These are phyloP conservation scores for Oryctes rhinoceros DNA, from an alignment of 1,140 invertebrate genomes.

Conservation along the genomic window DNA sequence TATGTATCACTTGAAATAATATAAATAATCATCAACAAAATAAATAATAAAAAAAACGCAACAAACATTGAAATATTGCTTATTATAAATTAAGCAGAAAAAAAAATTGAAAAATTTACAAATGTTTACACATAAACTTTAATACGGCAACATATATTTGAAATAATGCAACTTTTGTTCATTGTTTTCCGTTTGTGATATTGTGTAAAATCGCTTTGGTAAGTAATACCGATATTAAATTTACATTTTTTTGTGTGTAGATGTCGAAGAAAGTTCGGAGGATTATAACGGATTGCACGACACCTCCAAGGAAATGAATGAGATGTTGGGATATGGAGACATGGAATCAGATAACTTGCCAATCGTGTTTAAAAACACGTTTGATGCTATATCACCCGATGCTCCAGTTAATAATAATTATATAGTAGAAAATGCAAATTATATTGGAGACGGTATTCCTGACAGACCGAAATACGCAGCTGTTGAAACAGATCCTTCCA, in stretches of 20 bases:
- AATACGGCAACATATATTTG: too few relatives aligned
- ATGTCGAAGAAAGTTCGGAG: background rate
- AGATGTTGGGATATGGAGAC: conserved; percentile 22
- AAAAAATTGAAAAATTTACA: too few relatives aligned
- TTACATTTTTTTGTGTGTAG: conserved; percentile 13
- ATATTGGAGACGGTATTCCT: background rate
- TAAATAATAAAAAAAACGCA: too few relatives aligned
- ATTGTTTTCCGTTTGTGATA: too few relatives aligned
- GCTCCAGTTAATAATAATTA: conserved; percentile 36
- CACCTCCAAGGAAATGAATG: conserved; percentile 27
- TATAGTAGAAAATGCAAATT: conserved; percentile 32
- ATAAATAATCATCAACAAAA: too few relatives aligned
- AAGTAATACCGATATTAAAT: background rate
- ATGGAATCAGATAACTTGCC: conserved; percentile 9
- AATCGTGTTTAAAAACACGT: conserved; percentile 37
- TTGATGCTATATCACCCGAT: conserved; percentile 22
- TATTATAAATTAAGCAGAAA: too few relatives aligned
- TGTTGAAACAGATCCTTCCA: conserved; percentile 52
- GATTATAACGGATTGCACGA: background rate
- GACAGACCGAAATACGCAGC: conserved; percentile 45
- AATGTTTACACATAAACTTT: too few relatives aligned
- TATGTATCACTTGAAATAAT: too few relatives aligned
- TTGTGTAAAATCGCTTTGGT: too few relatives aligned
- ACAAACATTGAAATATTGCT: too few relatives aligned
- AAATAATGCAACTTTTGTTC: too few relatives aligned